Percentiles rank a stretch among this genome's conserved stretches.
phyloP scores from a whole-genome alignment of 1,140 invertebrate species.

The Ladona fulva region DNA sequence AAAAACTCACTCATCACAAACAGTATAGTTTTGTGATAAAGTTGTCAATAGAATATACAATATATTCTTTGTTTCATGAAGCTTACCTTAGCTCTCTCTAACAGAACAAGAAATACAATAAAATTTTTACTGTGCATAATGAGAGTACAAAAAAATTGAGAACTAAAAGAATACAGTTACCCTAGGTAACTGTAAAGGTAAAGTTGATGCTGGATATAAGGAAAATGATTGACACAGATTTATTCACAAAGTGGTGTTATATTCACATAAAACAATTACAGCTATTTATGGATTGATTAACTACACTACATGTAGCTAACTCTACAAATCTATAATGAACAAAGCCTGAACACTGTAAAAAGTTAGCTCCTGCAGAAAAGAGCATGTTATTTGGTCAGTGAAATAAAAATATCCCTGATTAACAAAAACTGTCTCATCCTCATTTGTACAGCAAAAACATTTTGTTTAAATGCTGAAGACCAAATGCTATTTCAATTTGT shows the following conservation, averaged over 20 bases:
- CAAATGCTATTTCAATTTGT: conserved; percentile 6
- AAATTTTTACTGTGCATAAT: too few relatives aligned
- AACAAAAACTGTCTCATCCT: neutral
- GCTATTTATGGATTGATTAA: conserved; percentile 5
- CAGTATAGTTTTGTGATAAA: too few relatives aligned
- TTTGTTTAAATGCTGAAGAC: conserved; percentile 10
- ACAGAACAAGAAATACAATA: too few relatives aligned
- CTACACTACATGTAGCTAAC: conserved; percentile 9
- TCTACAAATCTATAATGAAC: conserved; percentile 7
- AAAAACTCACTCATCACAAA: too few relatives aligned
- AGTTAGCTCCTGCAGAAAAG: neutral
- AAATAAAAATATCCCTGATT: conserved; percentile 3
- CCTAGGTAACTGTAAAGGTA: too few relatives aligned
- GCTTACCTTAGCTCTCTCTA: too few relatives aligned
- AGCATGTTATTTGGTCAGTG: neutral
- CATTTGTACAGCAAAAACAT: conserved; percentile 7
- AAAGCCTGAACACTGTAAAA: conserved; percentile 9
- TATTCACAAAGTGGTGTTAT: conserved; percentile 16
- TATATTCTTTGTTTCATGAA: too few relatives aligned
- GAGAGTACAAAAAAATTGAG: too few relatives aligned
- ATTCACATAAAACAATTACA: conserved; percentile 17
- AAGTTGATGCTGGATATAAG: neutral
- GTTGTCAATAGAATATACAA: too few relatives aligned
- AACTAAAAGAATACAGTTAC: too few relatives aligned
- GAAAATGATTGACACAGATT: neutral